Percentiles rank a stretch among this genome's conserved stretches.
Evolutionary conservation across 2,888 invertebrate species (phyloP).

Genomic region (Caenorhabditis sinica): DNA sequence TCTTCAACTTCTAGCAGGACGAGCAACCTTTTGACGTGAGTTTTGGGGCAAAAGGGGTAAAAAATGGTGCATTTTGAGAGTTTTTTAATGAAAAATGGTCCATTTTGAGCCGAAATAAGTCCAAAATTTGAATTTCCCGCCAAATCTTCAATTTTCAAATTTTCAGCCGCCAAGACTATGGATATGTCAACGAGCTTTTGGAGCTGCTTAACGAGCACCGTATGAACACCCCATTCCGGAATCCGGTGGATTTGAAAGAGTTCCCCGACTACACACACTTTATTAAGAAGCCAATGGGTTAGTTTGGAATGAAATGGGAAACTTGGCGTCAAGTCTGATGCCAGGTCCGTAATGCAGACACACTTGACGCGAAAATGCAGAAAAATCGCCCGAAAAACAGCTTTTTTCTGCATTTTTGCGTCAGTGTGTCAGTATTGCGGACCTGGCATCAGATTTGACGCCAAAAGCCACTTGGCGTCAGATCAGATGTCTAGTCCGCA

Average conservation of each 20-base stretch:
- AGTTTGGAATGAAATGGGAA: slow-evolving; percentile 6
- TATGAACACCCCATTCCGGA: slow-evolving; percentile 98
- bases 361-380: too few relatives aligned
- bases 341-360: too few relatives aligned
- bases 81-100: neutral
- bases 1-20: slow-evolving; percentile 33
- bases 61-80: neutral
- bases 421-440: too few relatives aligned
- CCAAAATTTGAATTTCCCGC: too few relatives aligned
- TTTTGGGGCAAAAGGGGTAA: neutral
- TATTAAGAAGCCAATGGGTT: slow-evolving; percentile 85
- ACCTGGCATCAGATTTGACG: too few relatives aligned
- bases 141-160: neutral
- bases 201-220: slow-evolving; percentile 71
- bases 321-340: too few relatives aligned
- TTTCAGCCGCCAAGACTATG: slow-evolving; percentile 70
- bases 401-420: slow-evolving; percentile 1
- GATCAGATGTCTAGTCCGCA: too few relatives aligned
- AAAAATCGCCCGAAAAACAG: neutral
- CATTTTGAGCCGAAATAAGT: too few relatives aligned
- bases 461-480: too few relatives aligned
- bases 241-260: slow-evolving; percentile 96
- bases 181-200: slow-evolving; percentile 67
- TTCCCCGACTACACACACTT: slow-evolving; percentile 96
- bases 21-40: slow-evolving; percentile 38